Evolutionary conservation across 2,888 invertebrate genomes (phyloP).

Genomic region (Omphaloscelis lunosa): DNA sequence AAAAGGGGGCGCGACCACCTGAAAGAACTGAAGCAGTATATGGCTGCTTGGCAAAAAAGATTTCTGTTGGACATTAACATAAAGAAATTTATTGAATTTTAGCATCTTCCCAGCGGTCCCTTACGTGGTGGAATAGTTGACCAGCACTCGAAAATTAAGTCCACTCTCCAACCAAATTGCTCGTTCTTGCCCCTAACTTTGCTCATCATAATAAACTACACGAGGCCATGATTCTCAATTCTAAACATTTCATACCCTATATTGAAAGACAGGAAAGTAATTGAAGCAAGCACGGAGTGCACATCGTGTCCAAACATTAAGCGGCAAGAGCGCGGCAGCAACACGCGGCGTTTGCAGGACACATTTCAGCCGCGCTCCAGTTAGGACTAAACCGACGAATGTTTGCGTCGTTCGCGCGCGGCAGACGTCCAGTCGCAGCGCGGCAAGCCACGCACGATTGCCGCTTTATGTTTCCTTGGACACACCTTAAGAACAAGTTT

Average conservation of each 20-base stretch:
- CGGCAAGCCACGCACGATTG: no score
- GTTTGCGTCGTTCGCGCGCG: no score
- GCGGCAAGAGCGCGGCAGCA: no score
- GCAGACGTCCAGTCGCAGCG: no score
- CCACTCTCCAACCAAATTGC: neutral
- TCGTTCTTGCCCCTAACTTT: neutral
- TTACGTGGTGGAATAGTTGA: neutral
- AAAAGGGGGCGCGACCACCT: neutral
- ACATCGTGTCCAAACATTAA: no score
- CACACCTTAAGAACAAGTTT: constrained; percentile 7
- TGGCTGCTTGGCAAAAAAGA: neutral
- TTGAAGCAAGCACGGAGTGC: neutral
- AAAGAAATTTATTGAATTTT: neutral
- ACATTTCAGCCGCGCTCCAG: no score
- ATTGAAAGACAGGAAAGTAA: neutral
- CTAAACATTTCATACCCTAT: neutral
- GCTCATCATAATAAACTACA: neutral
- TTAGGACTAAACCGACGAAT: no score
- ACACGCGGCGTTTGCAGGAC: no score
- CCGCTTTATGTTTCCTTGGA: no score
- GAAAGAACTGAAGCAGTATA: neutral
- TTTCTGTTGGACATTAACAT: neutral
- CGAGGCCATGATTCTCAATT: no score
- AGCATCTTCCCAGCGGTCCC: neutral
- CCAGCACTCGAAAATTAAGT: neutral